phyloP scores from a whole-genome alignment of 1,140 invertebrate species.

The Anagrus nilaparvatae region DNA sequence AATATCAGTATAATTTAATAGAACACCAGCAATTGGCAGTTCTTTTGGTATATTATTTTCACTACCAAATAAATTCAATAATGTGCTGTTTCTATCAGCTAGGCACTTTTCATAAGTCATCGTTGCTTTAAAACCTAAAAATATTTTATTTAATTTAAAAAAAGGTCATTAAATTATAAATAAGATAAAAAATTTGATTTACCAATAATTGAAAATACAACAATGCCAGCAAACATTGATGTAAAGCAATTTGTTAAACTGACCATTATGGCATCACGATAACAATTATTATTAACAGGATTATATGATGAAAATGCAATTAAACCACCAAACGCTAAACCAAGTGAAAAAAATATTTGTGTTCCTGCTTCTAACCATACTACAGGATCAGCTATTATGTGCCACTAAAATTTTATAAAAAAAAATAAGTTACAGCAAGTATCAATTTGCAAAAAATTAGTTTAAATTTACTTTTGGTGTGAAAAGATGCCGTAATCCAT shows the following conservation, averaged over 20 bases:
- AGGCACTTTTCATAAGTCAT: constrained; percentile 72
- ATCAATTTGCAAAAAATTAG: constrained; percentile 1
- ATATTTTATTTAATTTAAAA: too few relatives aligned
- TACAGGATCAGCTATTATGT: constrained; percentile 61
- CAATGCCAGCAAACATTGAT: constrained; percentile 95
- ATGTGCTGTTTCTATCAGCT: constrained; percentile 48
- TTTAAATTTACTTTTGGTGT: constrained; percentile 61
- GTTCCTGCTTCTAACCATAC: constrained; percentile 96
- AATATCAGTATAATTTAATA: constrained; percentile 44
- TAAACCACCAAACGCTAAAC: constrained; percentile 86
- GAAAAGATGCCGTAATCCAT: constrained; percentile 82
- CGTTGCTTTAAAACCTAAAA: constrained; percentile 77
- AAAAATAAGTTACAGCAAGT: neutral
- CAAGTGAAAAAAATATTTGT: constrained; percentile 95
- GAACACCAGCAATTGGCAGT: constrained; percentile 44
- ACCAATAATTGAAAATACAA: constrained; percentile 96
- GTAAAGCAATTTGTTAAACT: constrained; percentile 92
- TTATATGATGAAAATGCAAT: constrained; percentile 95
- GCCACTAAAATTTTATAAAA: constrained; percentile 41
- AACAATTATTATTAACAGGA: constrained; percentile 92
- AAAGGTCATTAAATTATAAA: neutral
- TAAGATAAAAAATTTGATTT: constrained; percentile 10
- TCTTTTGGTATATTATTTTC: constrained; percentile 37
- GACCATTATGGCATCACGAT: constrained; percentile 86
- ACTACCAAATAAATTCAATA: constrained; percentile 46